Evolutionary conservation across 2,113 vertebrate species (phyloP).

Genomic region (Cyprinodon brontotheroides): DNA sequence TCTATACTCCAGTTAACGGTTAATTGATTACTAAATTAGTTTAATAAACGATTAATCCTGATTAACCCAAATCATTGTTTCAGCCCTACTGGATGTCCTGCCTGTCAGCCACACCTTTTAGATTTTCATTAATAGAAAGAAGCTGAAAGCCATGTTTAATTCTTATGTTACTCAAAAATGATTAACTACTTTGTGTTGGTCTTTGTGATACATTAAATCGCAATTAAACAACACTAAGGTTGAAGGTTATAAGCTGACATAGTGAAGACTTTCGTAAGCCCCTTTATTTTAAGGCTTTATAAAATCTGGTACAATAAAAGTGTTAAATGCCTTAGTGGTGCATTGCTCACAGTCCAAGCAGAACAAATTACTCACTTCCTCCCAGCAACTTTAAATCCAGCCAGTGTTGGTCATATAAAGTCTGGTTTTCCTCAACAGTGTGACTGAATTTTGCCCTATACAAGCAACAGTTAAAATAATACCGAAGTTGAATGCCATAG

Average conservation of each 20-base stretch:
- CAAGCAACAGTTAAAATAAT: neutral
- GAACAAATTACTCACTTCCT: conserved; percentile 36
- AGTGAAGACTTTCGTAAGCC: neutral
- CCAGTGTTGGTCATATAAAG: conserved; percentile 19
- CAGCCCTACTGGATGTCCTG: neutral
- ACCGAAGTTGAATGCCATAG: conserved; percentile 2
- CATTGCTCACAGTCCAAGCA: conserved; percentile 29
- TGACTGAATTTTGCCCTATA: neutral
- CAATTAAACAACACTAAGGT: neutral
- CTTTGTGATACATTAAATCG: neutral
- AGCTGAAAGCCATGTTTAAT: neutral
- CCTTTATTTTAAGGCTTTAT: conserved; percentile 19
- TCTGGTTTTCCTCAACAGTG: conserved; percentile 25
- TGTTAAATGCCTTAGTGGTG: conserved; percentile 13
- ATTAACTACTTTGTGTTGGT: neutral
- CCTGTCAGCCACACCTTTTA: neutral
- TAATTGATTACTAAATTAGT: no score
- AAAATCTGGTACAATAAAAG: neutral
- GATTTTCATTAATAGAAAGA: neutral
- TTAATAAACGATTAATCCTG: no score
- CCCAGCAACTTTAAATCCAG: conserved; percentile 18
- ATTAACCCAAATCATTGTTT: no score
- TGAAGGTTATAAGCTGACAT: neutral
- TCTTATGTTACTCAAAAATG: neutral
- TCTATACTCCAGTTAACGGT: no score